Base-by-base conservation (phyloP, 1,140 invertebrate genomes). In the Antheraea mylitta region DNA sequence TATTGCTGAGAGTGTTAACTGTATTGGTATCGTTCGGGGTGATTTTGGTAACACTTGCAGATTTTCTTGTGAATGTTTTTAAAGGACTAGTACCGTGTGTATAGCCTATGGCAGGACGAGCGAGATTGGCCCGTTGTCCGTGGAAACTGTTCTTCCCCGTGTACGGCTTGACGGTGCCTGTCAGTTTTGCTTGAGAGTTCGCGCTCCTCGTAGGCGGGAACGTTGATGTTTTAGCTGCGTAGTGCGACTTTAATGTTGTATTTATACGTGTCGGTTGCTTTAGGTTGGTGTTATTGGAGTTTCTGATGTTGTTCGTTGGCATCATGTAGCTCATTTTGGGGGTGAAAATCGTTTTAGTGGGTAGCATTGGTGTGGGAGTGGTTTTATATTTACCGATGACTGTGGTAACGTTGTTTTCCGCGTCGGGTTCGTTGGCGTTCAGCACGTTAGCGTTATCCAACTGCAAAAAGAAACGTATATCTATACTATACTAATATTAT, bases 161-260 rank as follows among this genome's bases (percentile, higher is more conserved):
- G 42, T 89, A 89, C 0, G 81, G 82, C 72, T 91, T 91, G 30
- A 78, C 83, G 18, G 75, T 76, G 0, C 70, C 74, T 30, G 83
- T 70, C 13, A 90, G 61, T 72, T 91, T 87, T 19, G 77, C 79
- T 80, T 87, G 84, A 37, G 85, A 81, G 67, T 90, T 90, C 76
- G 88, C 83, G 85, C 87, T 86, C 79, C 90, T 80, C 10, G 88
- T 91, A 73, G 90, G 90, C 74, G 90, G 90, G 73, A 92, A 92
- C 0, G 90, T 92, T 13, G 87, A 91, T n/a, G 88, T 92, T 65
- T 90, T 92, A 5, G 84, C 72, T 30, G 87, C 87, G 65, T 89
- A 90, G 42, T 87, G 85, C 4, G 86, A 86, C 67, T 90, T 90
- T 16, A 87, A 7, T 0, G 83, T 81, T 0, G 83, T 69, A 70